Percentiles rank a stretch among this genome's conserved stretches.
Evolutionary conservation across 2,888 invertebrate genomes (phyloP).

Genomic region (Drosophila rubida): DNA sequence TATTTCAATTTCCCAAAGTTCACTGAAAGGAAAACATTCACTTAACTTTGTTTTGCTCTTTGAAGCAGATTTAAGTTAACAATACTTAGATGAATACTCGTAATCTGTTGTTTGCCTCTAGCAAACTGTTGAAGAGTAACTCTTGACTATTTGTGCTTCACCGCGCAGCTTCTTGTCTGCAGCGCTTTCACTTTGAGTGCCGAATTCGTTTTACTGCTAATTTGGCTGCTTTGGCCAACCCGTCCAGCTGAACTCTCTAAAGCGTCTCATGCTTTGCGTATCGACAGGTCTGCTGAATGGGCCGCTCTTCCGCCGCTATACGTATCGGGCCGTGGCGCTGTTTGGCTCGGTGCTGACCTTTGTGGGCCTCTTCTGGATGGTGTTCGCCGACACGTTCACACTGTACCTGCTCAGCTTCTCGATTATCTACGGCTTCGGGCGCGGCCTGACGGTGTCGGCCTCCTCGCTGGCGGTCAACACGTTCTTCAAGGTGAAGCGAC

Average conservation of each 20-base stretch:
- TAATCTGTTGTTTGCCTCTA: too few species aligned
- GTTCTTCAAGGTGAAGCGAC: slow-evolving; percentile 89
- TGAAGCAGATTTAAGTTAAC: too few species aligned
- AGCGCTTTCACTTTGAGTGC: too few species aligned
- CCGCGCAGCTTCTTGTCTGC: too few species aligned
- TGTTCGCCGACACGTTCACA: slow-evolving; percentile 88
- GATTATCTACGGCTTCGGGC: slow-evolving; percentile 85
- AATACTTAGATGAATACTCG: too few species aligned
- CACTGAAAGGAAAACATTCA: too few species aligned
- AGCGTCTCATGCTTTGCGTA: neutral
- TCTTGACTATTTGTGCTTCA: too few species aligned
- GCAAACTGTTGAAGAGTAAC: neutral
- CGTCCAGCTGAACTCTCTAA: too few species aligned
- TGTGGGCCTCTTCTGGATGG: slow-evolving; percentile 87
- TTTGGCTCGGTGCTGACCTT: slow-evolving; percentile 87
- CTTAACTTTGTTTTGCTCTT: too few species aligned
- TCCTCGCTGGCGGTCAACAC: slow-evolving; percentile 90
- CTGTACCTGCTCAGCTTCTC: slow-evolving; percentile 86
- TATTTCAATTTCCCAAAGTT: too few species aligned
- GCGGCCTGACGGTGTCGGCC: slow-evolving; percentile 89
- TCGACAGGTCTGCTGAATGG: slow-evolving; percentile 87
- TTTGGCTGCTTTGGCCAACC: too few species aligned
- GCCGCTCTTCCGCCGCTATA: slow-evolving; percentile 89
- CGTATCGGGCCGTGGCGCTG: slow-evolving; percentile 89
- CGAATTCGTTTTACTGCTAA: too few species aligned